These are phyloP conservation scores for Monodelphis domestica DNA, from an alignment of 2,797 vertebrate species.

Conservation along the genomic window DNA sequence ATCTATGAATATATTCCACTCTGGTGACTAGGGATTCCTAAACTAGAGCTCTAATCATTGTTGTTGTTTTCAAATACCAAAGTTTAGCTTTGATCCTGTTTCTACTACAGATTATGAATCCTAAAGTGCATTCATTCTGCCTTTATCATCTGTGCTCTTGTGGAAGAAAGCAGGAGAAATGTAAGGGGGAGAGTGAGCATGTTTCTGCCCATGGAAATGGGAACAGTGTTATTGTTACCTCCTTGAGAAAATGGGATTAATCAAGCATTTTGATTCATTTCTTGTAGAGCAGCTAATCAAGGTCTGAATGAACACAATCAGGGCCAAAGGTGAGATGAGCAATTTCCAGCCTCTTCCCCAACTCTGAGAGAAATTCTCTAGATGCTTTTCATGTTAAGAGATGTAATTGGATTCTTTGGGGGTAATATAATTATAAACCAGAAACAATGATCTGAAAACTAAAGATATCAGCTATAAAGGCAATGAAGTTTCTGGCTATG, in stretches of 20 bases:
- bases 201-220: background rate
- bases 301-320: background rate
- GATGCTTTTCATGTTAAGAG: background rate
- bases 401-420: background rate
- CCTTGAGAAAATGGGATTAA: constrained; percentile 24
- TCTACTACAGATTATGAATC: background rate
- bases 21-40: background rate
- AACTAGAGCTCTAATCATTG: background rate
- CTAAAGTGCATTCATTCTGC: background rate
- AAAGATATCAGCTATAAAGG: background rate
- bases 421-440: background rate
- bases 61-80: background rate
- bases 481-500: background rate
- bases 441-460: background rate
- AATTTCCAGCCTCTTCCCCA: background rate
- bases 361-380: background rate
- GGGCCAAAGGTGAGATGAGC: background rate
- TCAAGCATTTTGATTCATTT: constrained; percentile 18
- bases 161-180: background rate
- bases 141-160: background rate
- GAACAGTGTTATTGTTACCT: background rate
- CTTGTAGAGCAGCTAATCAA: background rate
- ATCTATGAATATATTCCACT: background rate
- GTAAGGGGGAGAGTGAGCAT: background rate
- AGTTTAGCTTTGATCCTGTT: background rate